Evolutionary conservation across 2,888 invertebrate species (phyloP).

Genomic region (Orchesella flavescens): DNA sequence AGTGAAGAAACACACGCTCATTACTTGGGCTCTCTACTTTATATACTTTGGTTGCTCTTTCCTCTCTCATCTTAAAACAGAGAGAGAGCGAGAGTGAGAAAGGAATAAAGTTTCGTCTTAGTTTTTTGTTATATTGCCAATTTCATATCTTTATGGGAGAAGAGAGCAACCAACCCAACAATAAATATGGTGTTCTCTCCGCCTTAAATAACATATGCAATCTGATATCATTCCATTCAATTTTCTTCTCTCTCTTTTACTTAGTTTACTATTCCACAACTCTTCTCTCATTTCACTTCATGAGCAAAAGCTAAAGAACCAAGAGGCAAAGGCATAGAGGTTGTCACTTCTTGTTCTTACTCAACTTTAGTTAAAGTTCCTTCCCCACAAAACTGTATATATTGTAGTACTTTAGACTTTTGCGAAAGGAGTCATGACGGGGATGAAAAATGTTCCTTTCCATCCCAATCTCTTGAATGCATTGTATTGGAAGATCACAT

Average conservation of each 20-base stretch:
- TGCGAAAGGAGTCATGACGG: too few species aligned
- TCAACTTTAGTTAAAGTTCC: not conserved
- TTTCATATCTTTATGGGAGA: not conserved
- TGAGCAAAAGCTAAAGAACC: not conserved
- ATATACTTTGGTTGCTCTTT: not conserved
- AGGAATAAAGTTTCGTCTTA: not conserved
- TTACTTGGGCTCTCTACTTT: not conserved
- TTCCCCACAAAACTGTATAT: not conserved
- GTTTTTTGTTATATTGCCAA: slow-evolving; percentile 9
- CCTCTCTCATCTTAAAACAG: not conserved
- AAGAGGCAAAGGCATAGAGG: too few species aligned
- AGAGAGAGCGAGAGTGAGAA: too few species aligned
- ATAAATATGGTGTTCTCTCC: not conserved
- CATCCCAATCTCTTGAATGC: too few species aligned
- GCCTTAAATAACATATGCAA: slow-evolving; percentile 1
- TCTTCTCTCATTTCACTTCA: too few species aligned
- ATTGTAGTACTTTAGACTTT: not conserved
- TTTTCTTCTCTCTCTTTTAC: not conserved
- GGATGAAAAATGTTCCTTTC: too few species aligned
- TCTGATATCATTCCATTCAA: slow-evolving; percentile 30
- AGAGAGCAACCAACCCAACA: too few species aligned
- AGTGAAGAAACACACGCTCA: too few species aligned
- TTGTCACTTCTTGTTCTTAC: slow-evolving; percentile 15
- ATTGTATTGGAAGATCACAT: too few species aligned
- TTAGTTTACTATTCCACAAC: too few species aligned